These are phyloP conservation scores for Bothrops alternatus DNA, from an alignment of 2,797 vertebrate genomes.

Conservation along the genomic window DNA sequence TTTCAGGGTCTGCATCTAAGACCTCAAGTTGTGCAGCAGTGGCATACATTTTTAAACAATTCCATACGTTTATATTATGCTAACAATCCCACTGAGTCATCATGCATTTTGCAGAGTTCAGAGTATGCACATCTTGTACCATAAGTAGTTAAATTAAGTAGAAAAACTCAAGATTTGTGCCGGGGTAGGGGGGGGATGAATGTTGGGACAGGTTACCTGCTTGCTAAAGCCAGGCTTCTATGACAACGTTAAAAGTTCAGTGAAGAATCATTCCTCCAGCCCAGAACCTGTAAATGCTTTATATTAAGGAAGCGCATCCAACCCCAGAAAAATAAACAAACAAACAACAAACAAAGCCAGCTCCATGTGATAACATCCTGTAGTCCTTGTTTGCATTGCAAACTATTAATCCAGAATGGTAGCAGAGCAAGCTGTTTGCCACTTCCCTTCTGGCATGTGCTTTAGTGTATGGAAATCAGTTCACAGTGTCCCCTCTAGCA, in stretches of 20 bases:
- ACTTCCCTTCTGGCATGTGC: conserved; percentile 29
- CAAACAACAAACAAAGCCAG: no score
- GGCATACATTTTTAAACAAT: background rate
- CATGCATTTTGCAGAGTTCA: background rate
- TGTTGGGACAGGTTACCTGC: background rate
- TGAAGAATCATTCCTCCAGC: background rate
- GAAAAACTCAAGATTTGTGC: background rate
- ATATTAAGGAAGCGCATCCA: background rate
- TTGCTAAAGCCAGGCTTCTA: background rate
- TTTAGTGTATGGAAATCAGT: conserved; percentile 41
- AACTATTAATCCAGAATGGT: background rate
- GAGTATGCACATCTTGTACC: background rate
- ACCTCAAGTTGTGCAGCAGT: background rate
- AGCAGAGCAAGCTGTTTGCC: conserved; percentile 30
- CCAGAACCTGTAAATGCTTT: background rate
- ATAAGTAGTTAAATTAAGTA: background rate
- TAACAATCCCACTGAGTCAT: background rate
- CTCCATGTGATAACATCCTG: background rate
- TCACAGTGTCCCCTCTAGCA: conserved; percentile 26
- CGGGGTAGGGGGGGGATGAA: background rate
- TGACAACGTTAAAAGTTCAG: background rate
- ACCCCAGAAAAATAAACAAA: background rate
- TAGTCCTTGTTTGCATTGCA: conserved; percentile 9
- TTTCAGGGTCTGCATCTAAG: background rate
- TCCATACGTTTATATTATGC: background rate